A percentile compares a stretch with the other conserved stretches of the same genome.
Conservation (phyloP, 2,797 vertebrate genomes). For the Helarctos malayanus region DNA sequence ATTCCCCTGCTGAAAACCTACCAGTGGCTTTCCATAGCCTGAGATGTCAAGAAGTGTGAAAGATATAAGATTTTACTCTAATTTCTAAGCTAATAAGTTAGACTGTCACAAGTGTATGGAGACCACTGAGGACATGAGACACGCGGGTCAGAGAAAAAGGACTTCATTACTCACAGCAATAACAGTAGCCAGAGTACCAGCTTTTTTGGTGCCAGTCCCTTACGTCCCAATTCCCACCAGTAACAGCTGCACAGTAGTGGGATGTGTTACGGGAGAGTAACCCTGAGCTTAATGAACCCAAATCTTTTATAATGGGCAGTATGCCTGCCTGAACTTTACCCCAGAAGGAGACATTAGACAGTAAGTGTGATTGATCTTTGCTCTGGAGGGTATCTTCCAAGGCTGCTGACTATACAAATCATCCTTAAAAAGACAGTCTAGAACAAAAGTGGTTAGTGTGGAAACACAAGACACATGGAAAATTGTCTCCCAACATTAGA, state of each 20-base stretch:
- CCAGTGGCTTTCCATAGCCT: not conserved
- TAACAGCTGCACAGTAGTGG: not conserved
- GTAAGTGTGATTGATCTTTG: not conserved
- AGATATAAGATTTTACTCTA: not conserved
- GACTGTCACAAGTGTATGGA: not conserved
- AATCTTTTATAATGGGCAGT: not conserved
- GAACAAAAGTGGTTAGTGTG: not conserved
- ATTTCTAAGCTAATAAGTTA: not conserved
- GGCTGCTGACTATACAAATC: not conserved
- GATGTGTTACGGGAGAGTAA: not conserved
- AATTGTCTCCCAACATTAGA: not conserved
- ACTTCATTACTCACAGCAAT: not conserved
- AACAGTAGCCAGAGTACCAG: not conserved
- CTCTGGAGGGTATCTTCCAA: not conserved
- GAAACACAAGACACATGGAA: not conserved
- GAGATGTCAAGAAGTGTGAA: not conserved
- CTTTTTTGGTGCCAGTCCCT: not conserved
- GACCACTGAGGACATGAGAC: not conserved
- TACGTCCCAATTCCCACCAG: not conserved
- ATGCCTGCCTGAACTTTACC: not conserved
- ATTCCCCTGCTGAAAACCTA: not conserved
- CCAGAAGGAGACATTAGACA: not conserved
- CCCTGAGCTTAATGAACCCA: not conserved
- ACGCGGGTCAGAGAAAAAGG: not conserved
- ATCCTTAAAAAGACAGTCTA: conserved; percentile 17